phyloP scores from a whole-genome alignment of 2,113 vertebrate genomes.

The Lynx canadensis region DNA sequence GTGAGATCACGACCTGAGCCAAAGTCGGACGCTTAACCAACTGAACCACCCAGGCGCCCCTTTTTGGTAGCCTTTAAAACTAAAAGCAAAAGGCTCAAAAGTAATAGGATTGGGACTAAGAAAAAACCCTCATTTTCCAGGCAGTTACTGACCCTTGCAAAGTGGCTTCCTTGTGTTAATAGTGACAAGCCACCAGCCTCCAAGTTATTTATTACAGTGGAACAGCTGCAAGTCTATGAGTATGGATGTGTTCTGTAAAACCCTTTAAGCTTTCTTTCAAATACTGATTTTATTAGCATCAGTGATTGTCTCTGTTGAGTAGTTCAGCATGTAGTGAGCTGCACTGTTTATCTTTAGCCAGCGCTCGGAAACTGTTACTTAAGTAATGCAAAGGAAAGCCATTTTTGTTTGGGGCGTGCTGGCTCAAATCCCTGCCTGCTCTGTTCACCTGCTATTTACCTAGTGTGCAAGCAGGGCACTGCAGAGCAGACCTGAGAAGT shows the following conservation, averaged over 20 bases:
- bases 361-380: slow-evolving; percentile 57
- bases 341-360: slow-evolving; percentile 51
- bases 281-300: slow-evolving; percentile 77
- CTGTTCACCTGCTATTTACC: slow-evolving; percentile 72
- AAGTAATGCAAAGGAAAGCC: slow-evolving; percentile 57
- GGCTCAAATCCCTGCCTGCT: slow-evolving; percentile 23
- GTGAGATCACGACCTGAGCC: no score
- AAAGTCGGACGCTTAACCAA: no score
- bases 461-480: slow-evolving; percentile 56
- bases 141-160: slow-evolving; percentile 26
- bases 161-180: slow-evolving; percentile 51
- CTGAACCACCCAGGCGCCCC: background rate
- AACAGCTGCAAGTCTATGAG: slow-evolving; percentile 55
- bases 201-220: slow-evolving; percentile 64
- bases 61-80: slow-evolving; percentile 68
- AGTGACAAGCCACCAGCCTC: slow-evolving; percentile 36
- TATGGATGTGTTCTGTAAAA: slow-evolving; percentile 61
- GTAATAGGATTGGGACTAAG: slow-evolving; percentile 44
- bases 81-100: slow-evolving; percentile 62
- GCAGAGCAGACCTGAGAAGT: slow-evolving; percentile 53
- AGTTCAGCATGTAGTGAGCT: slow-evolving; percentile 67
- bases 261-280: slow-evolving; percentile 66
- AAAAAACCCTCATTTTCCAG: slow-evolving; percentile 19
- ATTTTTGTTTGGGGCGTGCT: slow-evolving; percentile 64
- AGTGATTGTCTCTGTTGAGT: slow-evolving; percentile 61